Conservation (phyloP, 2,113 vertebrate species). For the Salminus brasiliensis region DNA sequence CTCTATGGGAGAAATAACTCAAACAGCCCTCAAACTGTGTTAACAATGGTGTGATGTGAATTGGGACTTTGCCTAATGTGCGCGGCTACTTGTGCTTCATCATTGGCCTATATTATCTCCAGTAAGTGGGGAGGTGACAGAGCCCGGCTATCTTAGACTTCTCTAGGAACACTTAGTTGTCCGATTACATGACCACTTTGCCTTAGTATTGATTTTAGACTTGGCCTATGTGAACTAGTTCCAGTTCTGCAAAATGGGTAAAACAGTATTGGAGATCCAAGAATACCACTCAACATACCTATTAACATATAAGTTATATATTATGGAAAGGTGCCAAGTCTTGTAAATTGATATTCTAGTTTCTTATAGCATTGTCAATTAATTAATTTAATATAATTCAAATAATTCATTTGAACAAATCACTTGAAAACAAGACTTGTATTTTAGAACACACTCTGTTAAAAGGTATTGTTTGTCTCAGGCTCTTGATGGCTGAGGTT, state of each 20-base stretch:
- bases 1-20: neutral
- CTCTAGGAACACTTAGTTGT: slow-evolving; percentile 12
- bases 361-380: neutral
- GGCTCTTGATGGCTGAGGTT: neutral
- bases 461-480: too few relatives aligned
- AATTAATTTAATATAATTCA: too few relatives aligned
- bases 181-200: neutral
- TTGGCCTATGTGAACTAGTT: neutral
- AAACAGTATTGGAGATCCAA: neutral
- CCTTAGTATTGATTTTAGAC: neutral
- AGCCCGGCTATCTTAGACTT: neutral
- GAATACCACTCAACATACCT: neutral
- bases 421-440: too few relatives aligned
- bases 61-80: neutral
- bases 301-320: neutral
- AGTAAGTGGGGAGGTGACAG: slow-evolving; percentile 5
- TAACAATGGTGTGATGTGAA: slow-evolving; percentile 2
- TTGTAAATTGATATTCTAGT: too few relatives aligned
- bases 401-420: too few relatives aligned
- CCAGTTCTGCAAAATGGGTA: neutral
- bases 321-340: too few relatives aligned
- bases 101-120: slow-evolving; percentile 3
- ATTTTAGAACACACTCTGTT: too few relatives aligned
- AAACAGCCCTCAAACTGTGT: neutral
- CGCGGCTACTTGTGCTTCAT: neutral